phyloP scores from a whole-genome alignment of 2,888 invertebrate genomes.

The Octodonta nipae region DNA sequence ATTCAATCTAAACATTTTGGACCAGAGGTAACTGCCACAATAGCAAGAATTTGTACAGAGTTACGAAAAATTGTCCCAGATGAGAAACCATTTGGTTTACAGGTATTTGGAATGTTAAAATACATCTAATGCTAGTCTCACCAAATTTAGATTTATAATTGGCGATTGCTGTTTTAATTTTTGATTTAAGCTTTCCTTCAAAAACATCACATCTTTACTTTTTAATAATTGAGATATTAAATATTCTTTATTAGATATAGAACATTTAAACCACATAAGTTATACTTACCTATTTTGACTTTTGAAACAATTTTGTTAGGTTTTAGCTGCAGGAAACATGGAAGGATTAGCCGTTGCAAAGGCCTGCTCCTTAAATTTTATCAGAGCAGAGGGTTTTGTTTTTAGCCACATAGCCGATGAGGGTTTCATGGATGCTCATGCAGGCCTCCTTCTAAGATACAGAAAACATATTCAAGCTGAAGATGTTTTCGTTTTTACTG shows the following conservation, averaged over 20 bases:
- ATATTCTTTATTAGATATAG: too few relatives aligned
- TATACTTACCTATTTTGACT: too few relatives aligned
- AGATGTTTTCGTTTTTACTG: conserved; percentile 54
- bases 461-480: conserved; percentile 53
- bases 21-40: conserved; percentile 54
- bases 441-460: conserved; percentile 58
- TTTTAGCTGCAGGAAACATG: conserved; percentile 62
- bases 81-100: conserved; percentile 45
- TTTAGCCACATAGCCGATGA: conserved; percentile 72
- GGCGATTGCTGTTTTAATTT: too few relatives aligned
- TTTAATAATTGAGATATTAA: too few relatives aligned
- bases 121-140: too few relatives aligned
- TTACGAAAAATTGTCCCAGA: conserved; percentile 41
- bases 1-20: conserved; percentile 42
- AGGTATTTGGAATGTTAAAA: too few relatives aligned
- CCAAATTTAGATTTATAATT: too few relatives aligned
- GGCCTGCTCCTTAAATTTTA: conserved; percentile 54
- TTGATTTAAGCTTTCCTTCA: too few relatives aligned
- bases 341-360: conserved; percentile 64
- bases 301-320: too few relatives aligned
- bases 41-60: conserved; percentile 50
- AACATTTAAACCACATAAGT: too few relatives aligned
- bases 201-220: too few relatives aligned
- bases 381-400: conserved; percentile 66
- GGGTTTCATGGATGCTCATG: conserved; percentile 62